These are phyloP conservation scores for Petroica traversi DNA, from an alignment of 2,113 vertebrate genomes.

Conservation along the genomic window DNA sequence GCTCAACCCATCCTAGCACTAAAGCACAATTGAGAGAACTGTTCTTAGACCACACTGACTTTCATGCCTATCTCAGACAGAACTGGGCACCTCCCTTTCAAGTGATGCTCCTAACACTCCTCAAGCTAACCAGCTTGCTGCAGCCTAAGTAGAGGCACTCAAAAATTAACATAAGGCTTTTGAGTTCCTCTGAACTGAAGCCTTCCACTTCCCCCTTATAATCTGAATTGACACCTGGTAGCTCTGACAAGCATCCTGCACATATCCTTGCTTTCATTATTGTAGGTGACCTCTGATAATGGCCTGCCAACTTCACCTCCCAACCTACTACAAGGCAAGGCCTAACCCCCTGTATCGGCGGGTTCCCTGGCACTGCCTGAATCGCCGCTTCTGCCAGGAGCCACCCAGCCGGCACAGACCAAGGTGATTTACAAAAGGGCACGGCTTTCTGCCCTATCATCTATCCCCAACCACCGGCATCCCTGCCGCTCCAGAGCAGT, in stretches of 20 bases:
- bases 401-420: neutral
- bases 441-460: accelerated
- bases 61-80: neutral
- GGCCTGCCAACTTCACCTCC: neutral
- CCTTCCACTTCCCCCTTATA: neutral
- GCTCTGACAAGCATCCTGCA: neutral
- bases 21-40: neutral
- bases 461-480: neutral
- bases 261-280: neutral
- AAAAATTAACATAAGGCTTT: neutral
- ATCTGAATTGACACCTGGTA: neutral
- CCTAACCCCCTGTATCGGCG: neutral
- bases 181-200: neutral
- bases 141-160: neutral
- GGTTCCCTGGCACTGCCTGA: neutral
- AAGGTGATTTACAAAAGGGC: neutral
- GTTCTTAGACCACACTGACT: neutral
- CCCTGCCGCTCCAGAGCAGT: neutral
- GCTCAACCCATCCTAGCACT: neutral
- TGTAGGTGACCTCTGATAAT: accelerated
- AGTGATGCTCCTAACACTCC: neutral
- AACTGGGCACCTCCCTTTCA: neutral
- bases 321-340: neutral
- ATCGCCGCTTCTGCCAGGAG: neutral
- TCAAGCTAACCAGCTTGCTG: neutral